Evolutionary conservation across 1,140 invertebrate genomes (phyloP).

Genomic region (Drosophila pseudoananassae): DNA sequence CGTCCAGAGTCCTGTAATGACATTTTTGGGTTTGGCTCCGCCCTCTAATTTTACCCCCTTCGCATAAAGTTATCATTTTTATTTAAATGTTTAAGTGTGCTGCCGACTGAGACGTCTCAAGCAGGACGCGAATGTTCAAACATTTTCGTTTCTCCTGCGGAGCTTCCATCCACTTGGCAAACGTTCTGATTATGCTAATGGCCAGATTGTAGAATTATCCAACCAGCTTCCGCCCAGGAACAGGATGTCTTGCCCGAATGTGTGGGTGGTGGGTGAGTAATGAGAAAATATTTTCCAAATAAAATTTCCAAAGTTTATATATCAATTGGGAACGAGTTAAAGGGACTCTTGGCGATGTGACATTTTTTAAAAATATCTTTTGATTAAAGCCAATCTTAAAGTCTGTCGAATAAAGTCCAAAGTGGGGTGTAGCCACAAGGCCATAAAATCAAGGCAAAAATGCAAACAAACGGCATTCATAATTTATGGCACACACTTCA

Average conservation of each 20-base stretch:
- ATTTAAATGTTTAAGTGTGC: constrained; percentile 79
- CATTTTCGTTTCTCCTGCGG: constrained; percentile 41
- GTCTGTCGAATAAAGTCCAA: background rate
- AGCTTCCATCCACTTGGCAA: constrained; percentile 31
- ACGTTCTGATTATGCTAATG: constrained; percentile 77
- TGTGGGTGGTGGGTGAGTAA: constrained; percentile 40
- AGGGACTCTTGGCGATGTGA: background rate
- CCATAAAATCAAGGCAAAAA: constrained; percentile 65
- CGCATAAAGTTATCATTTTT: constrained; percentile 83
- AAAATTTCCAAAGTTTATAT: constrained; percentile 2
- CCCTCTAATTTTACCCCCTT: constrained; percentile 65
- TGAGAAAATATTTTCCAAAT: constrained; percentile 19
- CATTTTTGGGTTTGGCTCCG: constrained; percentile 61
- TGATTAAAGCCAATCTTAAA: constrained; percentile 17
- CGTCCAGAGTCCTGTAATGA: constrained; percentile 64
- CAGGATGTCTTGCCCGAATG: constrained; percentile 26
- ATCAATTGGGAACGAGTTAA: background rate
- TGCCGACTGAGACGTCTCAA: constrained; percentile 12
- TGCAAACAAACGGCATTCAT: constrained; percentile 78
- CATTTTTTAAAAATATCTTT: background rate
- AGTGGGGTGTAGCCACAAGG: constrained; percentile 36
- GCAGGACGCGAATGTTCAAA: constrained; percentile 30
- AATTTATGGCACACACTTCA: constrained; percentile 80
- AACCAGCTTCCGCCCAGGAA: constrained; percentile 40
- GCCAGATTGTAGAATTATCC: constrained; percentile 52